phyloP scores from a whole-genome alignment of 1,140 invertebrate species.

The Hestina assimilis region DNA sequence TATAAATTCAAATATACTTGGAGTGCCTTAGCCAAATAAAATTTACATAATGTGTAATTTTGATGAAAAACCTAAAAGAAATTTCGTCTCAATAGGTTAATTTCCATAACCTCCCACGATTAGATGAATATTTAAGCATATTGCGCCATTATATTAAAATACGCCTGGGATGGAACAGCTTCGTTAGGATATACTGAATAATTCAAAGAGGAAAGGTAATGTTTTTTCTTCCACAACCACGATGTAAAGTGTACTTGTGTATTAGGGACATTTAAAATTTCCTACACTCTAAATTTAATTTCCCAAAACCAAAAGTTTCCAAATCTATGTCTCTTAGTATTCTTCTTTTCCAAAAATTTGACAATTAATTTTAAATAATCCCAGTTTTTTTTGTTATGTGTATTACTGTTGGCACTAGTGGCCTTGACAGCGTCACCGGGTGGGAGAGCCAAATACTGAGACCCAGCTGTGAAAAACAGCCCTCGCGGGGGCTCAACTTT shows the following conservation, averaged over 20 bases:
- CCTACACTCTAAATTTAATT: too few relatives aligned
- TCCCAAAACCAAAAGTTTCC: too few relatives aligned
- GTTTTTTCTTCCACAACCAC: background rate
- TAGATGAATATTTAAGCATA: slow-evolving; percentile 31
- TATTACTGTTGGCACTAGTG: too few relatives aligned
- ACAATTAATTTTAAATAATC: too few relatives aligned
- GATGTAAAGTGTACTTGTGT: background rate
- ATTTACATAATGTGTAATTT: slow-evolving; percentile 14
- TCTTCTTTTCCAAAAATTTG: too few relatives aligned
- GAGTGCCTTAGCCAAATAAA: slow-evolving; percentile 5
- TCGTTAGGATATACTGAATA: slow-evolving; percentile 16
- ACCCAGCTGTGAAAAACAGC: too few relatives aligned
- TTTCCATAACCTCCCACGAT: slow-evolving; percentile 17
- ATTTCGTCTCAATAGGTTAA: slow-evolving; percentile 4
- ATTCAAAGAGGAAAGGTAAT: slow-evolving; percentile 1
- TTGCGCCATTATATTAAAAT: slow-evolving; percentile 35
- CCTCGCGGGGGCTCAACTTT: too few relatives aligned
- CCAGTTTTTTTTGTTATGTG: too few relatives aligned
- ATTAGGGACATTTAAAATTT: background rate
- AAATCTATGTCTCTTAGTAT: too few relatives aligned
- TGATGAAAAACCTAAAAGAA: slow-evolving; percentile 4
- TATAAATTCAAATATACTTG: slow-evolving; percentile 3
- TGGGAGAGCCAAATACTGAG: too few relatives aligned
- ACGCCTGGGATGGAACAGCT: slow-evolving; percentile 8
- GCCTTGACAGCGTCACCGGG: too few relatives aligned